Evolutionary conservation across 2,888 invertebrate species (phyloP).

Genomic region (Phyto melanocephala): DNA sequence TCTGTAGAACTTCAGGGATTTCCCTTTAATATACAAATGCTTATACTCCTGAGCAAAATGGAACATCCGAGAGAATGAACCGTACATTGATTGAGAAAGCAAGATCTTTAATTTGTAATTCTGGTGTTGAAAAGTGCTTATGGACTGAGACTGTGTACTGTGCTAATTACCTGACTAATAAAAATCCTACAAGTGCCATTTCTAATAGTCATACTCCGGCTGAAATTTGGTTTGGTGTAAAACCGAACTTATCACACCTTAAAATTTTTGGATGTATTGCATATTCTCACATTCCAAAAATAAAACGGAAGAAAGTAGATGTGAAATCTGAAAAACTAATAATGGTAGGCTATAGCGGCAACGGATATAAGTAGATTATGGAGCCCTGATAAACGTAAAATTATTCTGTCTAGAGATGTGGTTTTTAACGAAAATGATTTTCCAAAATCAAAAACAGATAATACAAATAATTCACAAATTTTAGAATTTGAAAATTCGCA

Average conservation of each 20-base stretch:
- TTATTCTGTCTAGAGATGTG: background rate
- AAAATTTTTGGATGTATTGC: slow-evolving; percentile 42
- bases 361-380: slow-evolving; percentile 36
- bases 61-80: background rate
- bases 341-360: slow-evolving; percentile 30
- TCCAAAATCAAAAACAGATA: too few relatives aligned
- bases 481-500: too few relatives aligned
- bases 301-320: slow-evolving; percentile 6
- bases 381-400: background rate
- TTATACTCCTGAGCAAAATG: slow-evolving; percentile 23
- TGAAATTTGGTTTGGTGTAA: slow-evolving; percentile 24
- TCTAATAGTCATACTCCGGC: background rate
- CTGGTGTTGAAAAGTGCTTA: background rate
- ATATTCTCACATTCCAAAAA: slow-evolving; percentile 5
- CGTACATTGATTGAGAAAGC: slow-evolving; percentile 2
- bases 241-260: slow-evolving; percentile 19
- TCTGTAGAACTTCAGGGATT: background rate
- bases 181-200: background rate
- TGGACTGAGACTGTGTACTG: background rate
- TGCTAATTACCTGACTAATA: background rate
- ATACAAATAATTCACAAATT: too few relatives aligned
- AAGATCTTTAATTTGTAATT: background rate
- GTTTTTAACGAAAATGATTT: too few relatives aligned
- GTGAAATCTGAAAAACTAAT: slow-evolving; percentile 3
- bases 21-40: slow-evolving; percentile 10